phyloP scores from a whole-genome alignment of 2,797 vertebrate genomes.

The Pangasius macronema region DNA sequence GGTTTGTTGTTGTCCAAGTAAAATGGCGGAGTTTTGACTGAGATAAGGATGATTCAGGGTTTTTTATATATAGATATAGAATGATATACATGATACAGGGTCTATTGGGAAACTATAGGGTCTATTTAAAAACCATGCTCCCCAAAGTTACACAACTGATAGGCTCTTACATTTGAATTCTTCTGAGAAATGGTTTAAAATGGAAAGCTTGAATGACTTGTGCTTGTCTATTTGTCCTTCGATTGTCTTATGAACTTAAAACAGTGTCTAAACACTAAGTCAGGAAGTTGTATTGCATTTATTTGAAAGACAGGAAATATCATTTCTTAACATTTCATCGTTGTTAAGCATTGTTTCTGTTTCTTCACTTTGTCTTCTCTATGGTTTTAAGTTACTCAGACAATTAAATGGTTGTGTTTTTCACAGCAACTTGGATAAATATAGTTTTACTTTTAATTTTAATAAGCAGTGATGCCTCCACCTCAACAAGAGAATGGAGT shows the following conservation, averaged over 20 bases:
- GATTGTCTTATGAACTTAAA: neutral
- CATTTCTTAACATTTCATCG: neutral
- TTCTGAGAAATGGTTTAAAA: neutral
- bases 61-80: neutral
- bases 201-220: neutral
- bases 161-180: neutral
- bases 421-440: neutral
- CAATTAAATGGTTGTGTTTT: neutral
- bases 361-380: neutral
- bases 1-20: neutral
- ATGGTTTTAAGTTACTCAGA: neutral
- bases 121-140: neutral
- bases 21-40: neutral
- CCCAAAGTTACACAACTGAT: neutral
- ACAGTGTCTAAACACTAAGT: neutral
- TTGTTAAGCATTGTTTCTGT: neutral
- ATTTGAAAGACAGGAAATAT: neutral
- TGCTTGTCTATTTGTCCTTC: neutral
- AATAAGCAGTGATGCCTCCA: neutral
- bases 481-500: neutral
- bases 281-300: neutral
- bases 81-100: neutral
- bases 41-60: neutral
- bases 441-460: neutral
- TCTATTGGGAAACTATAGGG: too few species aligned